phyloP scores from a whole-genome alignment of 2,888 invertebrate genomes.

The Leptinotarsa tumamoca region DNA sequence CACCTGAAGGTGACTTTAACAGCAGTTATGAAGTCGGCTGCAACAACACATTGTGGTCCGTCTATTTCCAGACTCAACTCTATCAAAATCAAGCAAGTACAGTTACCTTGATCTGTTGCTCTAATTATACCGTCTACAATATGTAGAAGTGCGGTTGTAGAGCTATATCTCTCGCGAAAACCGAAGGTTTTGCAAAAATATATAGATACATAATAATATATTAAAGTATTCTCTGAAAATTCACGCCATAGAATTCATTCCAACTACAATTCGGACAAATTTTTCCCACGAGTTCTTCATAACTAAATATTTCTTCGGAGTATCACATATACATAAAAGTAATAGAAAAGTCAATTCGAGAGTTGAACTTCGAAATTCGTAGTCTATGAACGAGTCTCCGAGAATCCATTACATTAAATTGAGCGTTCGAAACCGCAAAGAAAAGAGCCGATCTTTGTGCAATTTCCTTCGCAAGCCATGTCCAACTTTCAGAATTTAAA shows the following conservation, averaged over 20 bases:
- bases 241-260: background rate
- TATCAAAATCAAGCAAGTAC: no score
- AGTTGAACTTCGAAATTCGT: conserved; percentile 21
- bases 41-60: no score
- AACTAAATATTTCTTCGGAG: conserved; percentile 29
- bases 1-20: no score
- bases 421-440: conserved; percentile 34
- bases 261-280: background rate
- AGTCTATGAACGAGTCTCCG: conserved; percentile 34
- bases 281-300: conserved; percentile 1
- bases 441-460: conserved; percentile 37
- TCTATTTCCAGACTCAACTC: no score
- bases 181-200: no score
- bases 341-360: conserved; percentile 30
- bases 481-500: conserved; percentile 29
- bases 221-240: no score
- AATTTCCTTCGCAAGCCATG: conserved; percentile 30
- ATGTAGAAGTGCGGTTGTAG: no score
- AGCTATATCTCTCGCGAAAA: no score
- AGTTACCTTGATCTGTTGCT: no score
- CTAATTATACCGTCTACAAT: no score
- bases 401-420: conserved; percentile 39
- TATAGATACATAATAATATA: no score
- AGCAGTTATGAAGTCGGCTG: no score
- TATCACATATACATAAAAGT: conserved; percentile 35